Percentiles rank a stretch among this genome's conserved stretches.
phyloP scores from a whole-genome alignment of 2,113 vertebrate genomes.

The Pseudonaja textilis region DNA sequence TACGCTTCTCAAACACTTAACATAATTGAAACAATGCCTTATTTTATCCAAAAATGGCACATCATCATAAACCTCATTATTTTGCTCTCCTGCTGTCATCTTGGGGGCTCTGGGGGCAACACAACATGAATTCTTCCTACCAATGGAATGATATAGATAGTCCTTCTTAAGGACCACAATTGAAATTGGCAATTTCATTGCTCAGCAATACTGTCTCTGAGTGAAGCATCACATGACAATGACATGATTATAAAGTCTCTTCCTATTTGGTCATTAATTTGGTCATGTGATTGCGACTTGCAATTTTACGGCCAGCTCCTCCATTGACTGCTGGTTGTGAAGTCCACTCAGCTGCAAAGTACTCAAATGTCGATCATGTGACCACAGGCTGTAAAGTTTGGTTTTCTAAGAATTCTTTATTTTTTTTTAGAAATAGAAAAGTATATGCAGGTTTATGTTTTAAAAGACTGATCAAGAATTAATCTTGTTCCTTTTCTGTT shows the following conservation, averaged over 20 bases:
- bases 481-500: constrained; percentile 50
- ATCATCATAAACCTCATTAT: neutral
- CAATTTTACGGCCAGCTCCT: neutral
- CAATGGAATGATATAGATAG: neutral
- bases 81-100: neutral
- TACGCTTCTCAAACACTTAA: neutral
- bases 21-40: neutral
- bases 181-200: neutral
- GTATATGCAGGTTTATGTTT: neutral
- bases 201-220: neutral
- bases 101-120: neutral
- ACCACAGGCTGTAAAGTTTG: constrained; percentile 1
- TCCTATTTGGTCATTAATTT: neutral
- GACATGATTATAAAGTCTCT: neutral
- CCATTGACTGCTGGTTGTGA: neutral
- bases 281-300: neutral
- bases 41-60: neutral
- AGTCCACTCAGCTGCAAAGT: neutral
- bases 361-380: neutral
- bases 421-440: neutral
- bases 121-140: neutral
- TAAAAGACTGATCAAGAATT: constrained; percentile 38
- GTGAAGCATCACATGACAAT: neutral
- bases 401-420: constrained; percentile 34
- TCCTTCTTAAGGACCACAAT: neutral